These are phyloP conservation scores for Stramonita haemastoma DNA, from an alignment of 2,888 invertebrate genomes.

Conservation along the genomic window DNA sequence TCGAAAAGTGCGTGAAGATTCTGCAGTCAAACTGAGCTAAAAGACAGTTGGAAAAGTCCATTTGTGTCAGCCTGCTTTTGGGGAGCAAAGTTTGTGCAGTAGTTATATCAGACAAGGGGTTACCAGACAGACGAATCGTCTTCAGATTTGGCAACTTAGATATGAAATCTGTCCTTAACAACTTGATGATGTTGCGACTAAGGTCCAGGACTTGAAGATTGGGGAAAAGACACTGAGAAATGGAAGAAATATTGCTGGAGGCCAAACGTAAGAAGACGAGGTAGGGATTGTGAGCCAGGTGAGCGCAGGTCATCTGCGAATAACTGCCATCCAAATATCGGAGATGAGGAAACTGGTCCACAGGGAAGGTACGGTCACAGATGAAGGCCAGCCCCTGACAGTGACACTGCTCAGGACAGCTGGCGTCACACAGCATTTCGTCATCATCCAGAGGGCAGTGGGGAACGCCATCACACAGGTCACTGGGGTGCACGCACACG, in stretches of 20 bases:
- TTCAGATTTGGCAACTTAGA: neutral
- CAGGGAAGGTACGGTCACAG: neutral
- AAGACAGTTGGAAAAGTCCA: neutral
- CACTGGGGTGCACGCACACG: neutral
- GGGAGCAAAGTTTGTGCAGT: neutral
- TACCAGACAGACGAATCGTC: neutral
- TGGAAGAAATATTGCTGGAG: neutral
- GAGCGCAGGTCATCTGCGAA: neutral
- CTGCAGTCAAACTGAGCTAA: neutral
- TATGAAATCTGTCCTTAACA: neutral
- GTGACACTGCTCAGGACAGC: slow-evolving; percentile 2
- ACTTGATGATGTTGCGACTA: neutral
- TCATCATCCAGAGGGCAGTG: slow-evolving; percentile 8
- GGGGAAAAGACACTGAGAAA: neutral
- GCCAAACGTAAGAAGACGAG: neutral
- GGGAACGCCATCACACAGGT: slow-evolving; percentile 7
- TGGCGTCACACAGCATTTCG: neutral
- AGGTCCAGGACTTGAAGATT: slow-evolving; percentile 8
- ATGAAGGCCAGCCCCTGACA: slow-evolving; percentile 21
- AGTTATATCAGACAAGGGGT: neutral
- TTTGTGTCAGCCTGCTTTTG: neutral
- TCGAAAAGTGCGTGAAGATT: neutral
- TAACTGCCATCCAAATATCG: slow-evolving; percentile 23
- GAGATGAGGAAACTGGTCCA: neutral
- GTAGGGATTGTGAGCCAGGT: slow-evolving; percentile 11